Evolutionary conservation across 2,888 invertebrate species (phyloP).

Genomic region (Sphaerophoria rueppellii): DNA sequence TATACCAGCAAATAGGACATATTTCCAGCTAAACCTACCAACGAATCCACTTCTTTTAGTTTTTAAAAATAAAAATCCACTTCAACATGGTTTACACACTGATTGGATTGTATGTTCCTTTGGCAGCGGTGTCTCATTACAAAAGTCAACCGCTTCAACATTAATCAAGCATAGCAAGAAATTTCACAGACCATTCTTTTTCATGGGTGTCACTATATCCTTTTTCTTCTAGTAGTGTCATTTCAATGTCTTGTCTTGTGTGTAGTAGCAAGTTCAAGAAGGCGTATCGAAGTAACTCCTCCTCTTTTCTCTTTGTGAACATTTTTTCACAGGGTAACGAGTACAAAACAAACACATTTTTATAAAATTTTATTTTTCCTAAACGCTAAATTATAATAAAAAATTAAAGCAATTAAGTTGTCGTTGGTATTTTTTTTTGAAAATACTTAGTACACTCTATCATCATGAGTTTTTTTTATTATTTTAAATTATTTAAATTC

Average conservation of each 20-base stretch:
- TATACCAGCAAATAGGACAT: too few relatives aligned
- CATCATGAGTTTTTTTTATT: background rate
- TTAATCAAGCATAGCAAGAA: constrained; percentile 65
- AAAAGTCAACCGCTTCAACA: constrained; percentile 55
- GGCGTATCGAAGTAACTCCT: constrained; percentile 49
- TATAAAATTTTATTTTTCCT: constrained; percentile 19
- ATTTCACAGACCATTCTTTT: constrained; percentile 62
- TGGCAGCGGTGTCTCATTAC: constrained; percentile 49
- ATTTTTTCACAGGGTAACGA: constrained; percentile 1
- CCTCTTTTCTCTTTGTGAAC: constrained; percentile 20
- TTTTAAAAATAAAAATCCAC: background rate
- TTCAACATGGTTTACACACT: background rate
- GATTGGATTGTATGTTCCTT: background rate
- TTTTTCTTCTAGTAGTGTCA: background rate
- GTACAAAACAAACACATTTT: constrained; percentile 13
- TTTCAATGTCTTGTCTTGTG: background rate
- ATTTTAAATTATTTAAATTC: background rate
- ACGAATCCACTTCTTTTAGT: too few relatives aligned
- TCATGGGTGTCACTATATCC: constrained; percentile 39
- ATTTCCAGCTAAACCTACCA: too few relatives aligned
- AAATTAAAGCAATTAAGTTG: constrained; percentile 28
- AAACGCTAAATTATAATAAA: constrained; percentile 9
- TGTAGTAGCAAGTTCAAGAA: constrained; percentile 31
- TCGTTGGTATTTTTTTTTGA: constrained; percentile 5
- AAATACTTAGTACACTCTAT: constrained; percentile 11